Evolutionary conservation across 92 coral and sea anemone genomes (phyloP), one percentile per base, ranked within the genome.

Genomic region (Metridium senile): DNA sequence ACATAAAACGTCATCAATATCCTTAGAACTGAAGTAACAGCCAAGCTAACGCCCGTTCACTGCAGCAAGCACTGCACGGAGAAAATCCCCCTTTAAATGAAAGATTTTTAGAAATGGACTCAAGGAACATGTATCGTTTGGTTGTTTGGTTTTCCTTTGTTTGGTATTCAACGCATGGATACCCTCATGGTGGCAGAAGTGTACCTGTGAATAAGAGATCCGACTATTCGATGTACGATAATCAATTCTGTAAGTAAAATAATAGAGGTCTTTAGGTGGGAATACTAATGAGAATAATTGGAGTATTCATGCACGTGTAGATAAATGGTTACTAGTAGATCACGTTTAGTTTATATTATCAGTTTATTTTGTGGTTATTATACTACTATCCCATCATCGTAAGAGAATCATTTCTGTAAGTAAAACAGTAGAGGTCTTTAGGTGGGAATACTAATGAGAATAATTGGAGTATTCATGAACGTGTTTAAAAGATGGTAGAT

Each of bases 221-320:
- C n/a, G 97, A 91, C 75, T 91, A 77, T 70, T 81, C 93, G 53
- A 91, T 91, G 97, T 91, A 72, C 76, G 97, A 91, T 89, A 82
- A 85, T 49, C 88, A 91, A 62, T 91, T 91, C 68, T 82, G 97
- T 91, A 88, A 91, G 97, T 91, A 26, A 59, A 39, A 39, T 13
- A 39, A 39, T 39, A 13, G 6, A 39, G 49, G 49, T 39, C 49
- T 6, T 4, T 39, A 39, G 49, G 49, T 39, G n/a, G n/a, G n/a
- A n/a, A n/a, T n/a, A n/a, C n/a, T n/a, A n/a, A n/a, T n/a, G n/a
- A n/a, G n/a, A n/a, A n/a, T n/a, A n/a, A n/a, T n/a, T n/a, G n/a
- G n/a, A n/a, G n/a, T n/a, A n/a, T n/a, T n/a, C n/a, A n/a, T n/a
- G n/a, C n/a, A n/a, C n/a, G n/a, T n/a, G n/a, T n/a, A n/a, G n/a